Evolutionary conservation across 2,888 invertebrate species (phyloP), one percentile per base, ranked within the genome.

Genomic region (Andrena trimmerana): DNA sequence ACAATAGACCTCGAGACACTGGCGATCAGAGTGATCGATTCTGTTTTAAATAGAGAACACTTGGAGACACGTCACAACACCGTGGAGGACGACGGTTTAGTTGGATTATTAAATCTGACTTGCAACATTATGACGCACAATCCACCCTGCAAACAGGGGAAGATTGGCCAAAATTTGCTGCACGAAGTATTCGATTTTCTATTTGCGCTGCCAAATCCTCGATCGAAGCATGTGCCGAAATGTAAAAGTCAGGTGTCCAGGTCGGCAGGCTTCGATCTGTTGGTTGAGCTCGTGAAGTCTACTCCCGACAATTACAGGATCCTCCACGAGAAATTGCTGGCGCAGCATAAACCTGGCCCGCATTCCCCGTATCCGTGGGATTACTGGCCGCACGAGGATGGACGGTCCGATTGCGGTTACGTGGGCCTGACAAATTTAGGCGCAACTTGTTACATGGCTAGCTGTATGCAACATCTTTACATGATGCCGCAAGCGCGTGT

Each of bases 361-460:
- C 97, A 97, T 92, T 96, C 97, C 0, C 97, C 97, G 0, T 99
- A 98, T 94, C 98, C 98, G 0, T 99, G 99, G 99, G 99, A 99
- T 94, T 99, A 99, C 94, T 99, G 99, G 99, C 99, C 99, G 2
- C 97, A 98, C 82, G 99, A 99, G 92, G 99, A 99, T 93, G 98
- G 98, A 0, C 96, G 99, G 1, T 97, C 98, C 0, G 98, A 98
- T 91, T 98, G 98, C 94, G 99, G 99, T 13, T 98, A 98, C 94
- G 99, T 98, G 0, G 99, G 99, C 0, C 95, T 99, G 4, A 98
- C 98, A 0, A 99, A 99, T 94, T 95, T 99, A 20, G 99, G 99
- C 33, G 99, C 99, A 33, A 99, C 99, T 0, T 99, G 99, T 93
- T 99, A 99, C 94, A 98, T 99, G 98, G 99, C 99, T 10, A 98